phyloP scores from a whole-genome alignment of 2,888 invertebrate genomes.

The Cremastinae sp. region DNA sequence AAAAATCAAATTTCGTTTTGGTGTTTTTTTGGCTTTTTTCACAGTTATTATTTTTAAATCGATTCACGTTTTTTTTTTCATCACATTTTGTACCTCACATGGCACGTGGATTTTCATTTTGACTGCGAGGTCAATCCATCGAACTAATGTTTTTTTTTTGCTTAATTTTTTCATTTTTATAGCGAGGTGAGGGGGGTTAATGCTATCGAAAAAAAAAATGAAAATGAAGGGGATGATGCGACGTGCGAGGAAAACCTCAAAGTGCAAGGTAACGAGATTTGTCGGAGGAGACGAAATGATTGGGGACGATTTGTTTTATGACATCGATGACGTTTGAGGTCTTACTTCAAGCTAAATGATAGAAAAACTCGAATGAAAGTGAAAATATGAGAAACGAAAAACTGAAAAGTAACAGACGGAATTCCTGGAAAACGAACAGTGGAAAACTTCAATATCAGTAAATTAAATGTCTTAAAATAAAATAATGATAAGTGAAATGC shows the following conservation, averaged over 20 bases:
- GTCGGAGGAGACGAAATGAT: background rate
- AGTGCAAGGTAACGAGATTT: too few species aligned
- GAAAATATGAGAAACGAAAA: too few species aligned
- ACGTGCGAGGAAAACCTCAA: too few species aligned
- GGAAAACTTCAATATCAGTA: too few species aligned
- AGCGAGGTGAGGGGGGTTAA: too few species aligned
- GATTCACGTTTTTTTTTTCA: conserved; percentile 17
- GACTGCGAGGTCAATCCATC: conserved; percentile 76
- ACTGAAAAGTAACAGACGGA: too few species aligned
- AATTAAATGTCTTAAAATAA: too few species aligned
- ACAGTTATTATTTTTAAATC: conserved; percentile 18
- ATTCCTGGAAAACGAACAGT: too few species aligned
- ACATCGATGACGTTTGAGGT: background rate
- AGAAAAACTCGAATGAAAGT: too few species aligned
- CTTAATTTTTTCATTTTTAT: conserved; percentile 1
- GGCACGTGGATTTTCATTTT: conserved; percentile 74
- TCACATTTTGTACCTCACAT: conserved; percentile 66
- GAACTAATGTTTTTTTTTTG: conserved; percentile 29
- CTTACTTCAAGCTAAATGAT: background rate
- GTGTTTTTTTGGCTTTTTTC: conserved; percentile 18
- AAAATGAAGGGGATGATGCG: background rate
- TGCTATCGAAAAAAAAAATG: background rate
- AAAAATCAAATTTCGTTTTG: conserved; percentile 57
- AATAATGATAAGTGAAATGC: too few species aligned
- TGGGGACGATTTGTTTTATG: background rate